phyloP scores from a whole-genome alignment of 92 coral and sea anemone species.

The Montipora capitata region DNA sequence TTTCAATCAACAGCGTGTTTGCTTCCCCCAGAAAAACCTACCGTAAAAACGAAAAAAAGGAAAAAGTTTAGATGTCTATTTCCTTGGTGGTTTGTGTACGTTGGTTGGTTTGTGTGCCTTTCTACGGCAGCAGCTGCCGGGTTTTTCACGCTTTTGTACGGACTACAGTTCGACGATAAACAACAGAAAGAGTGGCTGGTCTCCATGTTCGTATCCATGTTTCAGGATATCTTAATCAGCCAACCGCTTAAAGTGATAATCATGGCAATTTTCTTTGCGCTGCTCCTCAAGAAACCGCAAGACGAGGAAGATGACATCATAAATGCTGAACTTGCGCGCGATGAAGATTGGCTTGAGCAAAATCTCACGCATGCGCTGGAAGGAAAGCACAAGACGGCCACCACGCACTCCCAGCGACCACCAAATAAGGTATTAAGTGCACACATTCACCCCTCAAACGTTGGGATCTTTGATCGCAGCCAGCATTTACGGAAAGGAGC shows the following conservation, averaged over 20 bases:
- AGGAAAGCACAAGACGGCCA: conserved; percentile 55
- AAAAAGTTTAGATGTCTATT: conserved; percentile 63
- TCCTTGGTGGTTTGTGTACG: conserved; percentile 98
- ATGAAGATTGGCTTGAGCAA: conserved; percentile 93
- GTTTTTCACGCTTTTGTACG: conserved; percentile 88
- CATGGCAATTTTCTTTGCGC: conserved; percentile 89
- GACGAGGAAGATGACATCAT: conserved; percentile 84
- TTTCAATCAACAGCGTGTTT: conserved; percentile 59
- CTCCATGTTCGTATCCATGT: conserved; percentile 88
- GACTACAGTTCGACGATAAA: conserved; percentile 65
- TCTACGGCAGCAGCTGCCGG: conserved; percentile 75
- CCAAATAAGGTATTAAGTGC: conserved; percentile 73
- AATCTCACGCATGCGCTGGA: conserved; percentile 62
- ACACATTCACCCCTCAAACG: neutral
- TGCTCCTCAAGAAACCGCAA: conserved; percentile 89
- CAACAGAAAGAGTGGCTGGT: conserved; percentile 92
- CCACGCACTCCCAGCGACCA: conserved; percentile 64
- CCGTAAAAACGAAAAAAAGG: conserved; percentile 42
- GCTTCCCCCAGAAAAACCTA: conserved; percentile 2
- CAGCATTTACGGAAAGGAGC: no score
- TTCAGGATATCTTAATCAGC: conserved; percentile 90
- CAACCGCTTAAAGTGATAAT: conserved; percentile 95
- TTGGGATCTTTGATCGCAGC: no score
- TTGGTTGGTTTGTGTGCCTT: conserved; percentile 89
- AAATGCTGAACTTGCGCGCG: conserved; percentile 88